Conservation (phyloP, 2,113 vertebrate genomes). For the Fregata magnificens region DNA sequence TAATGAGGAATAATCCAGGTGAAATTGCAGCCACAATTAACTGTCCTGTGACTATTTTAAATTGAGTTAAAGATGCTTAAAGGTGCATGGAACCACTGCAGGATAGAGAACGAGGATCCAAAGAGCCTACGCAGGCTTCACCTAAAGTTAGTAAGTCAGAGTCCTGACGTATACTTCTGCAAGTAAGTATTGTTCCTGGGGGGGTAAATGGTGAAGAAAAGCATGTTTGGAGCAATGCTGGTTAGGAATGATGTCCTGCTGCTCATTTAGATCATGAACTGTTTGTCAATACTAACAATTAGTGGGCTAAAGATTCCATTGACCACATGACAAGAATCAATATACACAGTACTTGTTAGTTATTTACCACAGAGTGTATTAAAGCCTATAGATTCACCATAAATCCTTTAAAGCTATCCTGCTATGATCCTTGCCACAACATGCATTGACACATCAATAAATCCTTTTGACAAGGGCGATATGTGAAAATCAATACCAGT, state of each 20-base stretch:
- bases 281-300: constrained; percentile 82
- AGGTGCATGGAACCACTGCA: neutral
- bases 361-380: constrained; percentile 86
- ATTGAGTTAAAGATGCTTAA: neutral
- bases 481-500: constrained; percentile 90
- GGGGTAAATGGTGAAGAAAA: neutral
- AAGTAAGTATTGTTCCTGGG: neutral
- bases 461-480: constrained; percentile 87
- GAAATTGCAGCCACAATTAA: neutral
- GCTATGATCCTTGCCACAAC: constrained; percentile 74
- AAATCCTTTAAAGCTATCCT: constrained; percentile 83
- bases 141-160: neutral
- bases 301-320: constrained; percentile 81
- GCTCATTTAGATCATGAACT: constrained; percentile 80
- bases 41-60: neutral
- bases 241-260: constrained; percentile 58
- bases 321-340: constrained; percentile 77
- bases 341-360: constrained; percentile 74
- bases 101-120: neutral
- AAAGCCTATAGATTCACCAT: constrained; percentile 84
- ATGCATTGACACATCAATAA: constrained; percentile 89
- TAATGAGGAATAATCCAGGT: neutral
- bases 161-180: neutral
- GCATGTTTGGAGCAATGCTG: constrained; percentile 41
- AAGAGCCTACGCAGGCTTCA: neutral